phyloP scores from a whole-genome alignment of 2,888 invertebrate species.

The Diabrotica balteata region DNA sequence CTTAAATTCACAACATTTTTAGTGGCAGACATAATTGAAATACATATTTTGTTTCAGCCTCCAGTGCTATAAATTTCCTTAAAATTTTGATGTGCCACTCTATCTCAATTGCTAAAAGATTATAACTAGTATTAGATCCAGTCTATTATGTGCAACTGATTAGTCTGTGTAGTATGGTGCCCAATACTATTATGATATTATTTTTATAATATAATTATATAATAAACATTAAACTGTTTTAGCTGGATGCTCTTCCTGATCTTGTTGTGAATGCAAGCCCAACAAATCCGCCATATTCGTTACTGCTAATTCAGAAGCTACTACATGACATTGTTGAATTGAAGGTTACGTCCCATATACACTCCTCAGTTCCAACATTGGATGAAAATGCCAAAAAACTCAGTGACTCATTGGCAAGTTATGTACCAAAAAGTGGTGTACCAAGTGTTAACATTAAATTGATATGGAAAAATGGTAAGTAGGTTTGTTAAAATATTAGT shows the following conservation, averaged over 20 bases:
- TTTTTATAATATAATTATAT: neutral
- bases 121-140: too few species aligned
- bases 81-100: too few species aligned
- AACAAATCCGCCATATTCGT: slow-evolving; percentile 70
- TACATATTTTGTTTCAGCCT: too few species aligned
- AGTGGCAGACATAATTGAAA: too few species aligned
- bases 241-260: slow-evolving; percentile 39
- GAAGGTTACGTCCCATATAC: slow-evolving; percentile 66
- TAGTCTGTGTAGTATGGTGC: too few species aligned
- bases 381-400: slow-evolving; percentile 59
- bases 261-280: slow-evolving; percentile 74
- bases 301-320: slow-evolving; percentile 67
- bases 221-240: slow-evolving; percentile 15
- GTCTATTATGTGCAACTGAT: too few species aligned
- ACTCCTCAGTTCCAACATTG: slow-evolving; percentile 68
- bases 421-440: slow-evolving; percentile 43
- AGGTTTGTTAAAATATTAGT: neutral
- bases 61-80: too few species aligned
- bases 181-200: neutral
- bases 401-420: slow-evolving; percentile 49
- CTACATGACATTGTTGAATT: slow-evolving; percentile 63
- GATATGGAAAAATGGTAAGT: slow-evolving; percentile 80
- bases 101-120: too few species aligned
- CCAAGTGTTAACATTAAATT: slow-evolving; percentile 67
- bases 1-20: too few species aligned